Evolutionary conservation across 2,888 invertebrate genomes (phyloP).

Genomic region (Tillus elongatus): DNA sequence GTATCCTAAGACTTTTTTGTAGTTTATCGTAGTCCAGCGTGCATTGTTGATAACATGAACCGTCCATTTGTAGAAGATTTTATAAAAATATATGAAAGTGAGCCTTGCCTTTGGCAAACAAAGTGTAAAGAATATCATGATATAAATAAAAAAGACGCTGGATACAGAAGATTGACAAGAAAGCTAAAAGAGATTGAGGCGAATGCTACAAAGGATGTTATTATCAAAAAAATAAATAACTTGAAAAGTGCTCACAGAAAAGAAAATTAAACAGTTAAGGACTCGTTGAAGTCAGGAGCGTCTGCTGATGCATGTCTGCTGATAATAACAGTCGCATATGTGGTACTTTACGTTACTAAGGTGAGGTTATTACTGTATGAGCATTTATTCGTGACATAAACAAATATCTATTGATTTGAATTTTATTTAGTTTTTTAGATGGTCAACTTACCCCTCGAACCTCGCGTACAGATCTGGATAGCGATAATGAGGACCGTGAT

Average conservation of each 20-base stretch:
- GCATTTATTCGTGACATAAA: too few relatives aligned
- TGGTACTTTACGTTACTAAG: background rate
- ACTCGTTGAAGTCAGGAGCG: background rate
- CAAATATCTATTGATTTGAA: too few relatives aligned
- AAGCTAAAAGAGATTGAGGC: background rate
- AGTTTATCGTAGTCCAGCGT: too few relatives aligned
- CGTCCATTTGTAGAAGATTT: background rate
- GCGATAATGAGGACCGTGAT: background rate
- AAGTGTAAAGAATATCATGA: background rate
- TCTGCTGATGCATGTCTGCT: slow-evolving; percentile 10
- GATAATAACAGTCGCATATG: background rate
- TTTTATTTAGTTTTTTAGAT: too few relatives aligned
- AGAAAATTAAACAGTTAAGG: background rate
- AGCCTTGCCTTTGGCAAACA: background rate
- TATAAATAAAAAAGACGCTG: background rate
- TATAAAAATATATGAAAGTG: background rate
- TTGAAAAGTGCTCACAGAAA: background rate
- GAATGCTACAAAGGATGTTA: background rate
- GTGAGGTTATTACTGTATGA: too few relatives aligned
- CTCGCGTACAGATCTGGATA: background rate
- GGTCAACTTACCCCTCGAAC: background rate
- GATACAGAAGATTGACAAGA: background rate
- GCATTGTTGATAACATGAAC: too few relatives aligned
- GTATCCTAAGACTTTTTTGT: too few relatives aligned
- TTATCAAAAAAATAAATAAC: background rate